Percentiles rank a stretch among this genome's conserved stretches.
phyloP scores from a whole-genome alignment of 2,888 invertebrate genomes.

The Troilus luridus region DNA sequence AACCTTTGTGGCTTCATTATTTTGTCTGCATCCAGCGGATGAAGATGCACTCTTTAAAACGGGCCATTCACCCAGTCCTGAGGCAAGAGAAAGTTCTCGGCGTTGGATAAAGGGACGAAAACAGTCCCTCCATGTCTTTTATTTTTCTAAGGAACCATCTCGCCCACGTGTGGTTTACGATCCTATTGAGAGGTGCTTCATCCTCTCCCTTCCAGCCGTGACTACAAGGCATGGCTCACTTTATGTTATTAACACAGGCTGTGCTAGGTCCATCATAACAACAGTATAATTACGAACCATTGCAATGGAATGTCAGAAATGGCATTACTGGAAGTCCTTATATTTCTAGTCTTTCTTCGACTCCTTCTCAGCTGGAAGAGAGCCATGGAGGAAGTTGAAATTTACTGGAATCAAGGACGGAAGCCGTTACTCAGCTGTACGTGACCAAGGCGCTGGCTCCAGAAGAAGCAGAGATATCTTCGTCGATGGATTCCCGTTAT shows the following conservation, averaged over 20 bases:
- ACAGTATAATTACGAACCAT: not conserved
- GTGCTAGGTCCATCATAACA: not conserved
- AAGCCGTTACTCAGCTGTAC: conserved; percentile 23
- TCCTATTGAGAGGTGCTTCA: not conserved
- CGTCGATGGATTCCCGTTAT: conserved; percentile 8
- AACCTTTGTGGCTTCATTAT: not conserved
- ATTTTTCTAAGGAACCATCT: conserved; percentile 1
- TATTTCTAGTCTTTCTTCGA: not conserved
- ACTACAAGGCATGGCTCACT: not conserved
- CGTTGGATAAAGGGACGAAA: not conserved
- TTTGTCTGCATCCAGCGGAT: not conserved
- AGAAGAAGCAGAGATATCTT: conserved; percentile 39
- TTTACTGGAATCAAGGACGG: conserved; percentile 35
- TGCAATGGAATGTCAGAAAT: not conserved
- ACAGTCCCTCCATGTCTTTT: not conserved
- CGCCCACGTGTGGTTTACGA: conserved; percentile 29
- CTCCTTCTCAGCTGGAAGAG: not conserved
- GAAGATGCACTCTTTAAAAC: not conserved
- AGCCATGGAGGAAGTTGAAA: conserved; percentile 15
- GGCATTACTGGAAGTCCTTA: not conserved
- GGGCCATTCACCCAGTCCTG: not conserved
- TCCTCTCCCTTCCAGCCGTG: not conserved
- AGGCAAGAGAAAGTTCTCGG: not conserved
- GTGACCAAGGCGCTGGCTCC: conserved; percentile 10
- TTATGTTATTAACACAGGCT: not conserved